Evolutionary conservation across 2,797 vertebrate genomes (phyloP).

Genomic region (Masticophis lateralis): DNA sequence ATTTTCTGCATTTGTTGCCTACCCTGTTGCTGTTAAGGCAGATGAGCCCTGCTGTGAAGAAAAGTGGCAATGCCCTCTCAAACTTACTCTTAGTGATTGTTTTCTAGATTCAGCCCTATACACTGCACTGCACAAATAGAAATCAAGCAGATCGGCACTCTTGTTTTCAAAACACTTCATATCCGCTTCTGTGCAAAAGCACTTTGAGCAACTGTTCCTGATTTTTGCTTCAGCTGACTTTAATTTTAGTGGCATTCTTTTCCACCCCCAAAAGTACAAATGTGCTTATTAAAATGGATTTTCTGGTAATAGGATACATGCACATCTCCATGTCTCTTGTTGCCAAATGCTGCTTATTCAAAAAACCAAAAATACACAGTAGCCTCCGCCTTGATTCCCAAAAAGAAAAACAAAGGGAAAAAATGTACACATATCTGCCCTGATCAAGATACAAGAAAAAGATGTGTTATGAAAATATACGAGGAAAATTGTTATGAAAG

Average conservation of each 20-base stretch:
- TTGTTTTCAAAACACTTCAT: not conserved
- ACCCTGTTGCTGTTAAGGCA: not conserved
- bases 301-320: not conserved
- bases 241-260: conserved; percentile 60
- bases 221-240: conserved; percentile 67
- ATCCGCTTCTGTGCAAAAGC: conserved; percentile 49
- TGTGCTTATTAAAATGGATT: conserved; percentile 23
- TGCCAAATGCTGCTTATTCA: not conserved
- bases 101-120: not conserved
- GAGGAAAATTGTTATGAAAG: not conserved
- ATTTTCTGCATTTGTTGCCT: not conserved
- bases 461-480: not conserved
- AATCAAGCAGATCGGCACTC: not conserved
- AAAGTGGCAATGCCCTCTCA: not conserved
- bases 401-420: not conserved
- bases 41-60: not conserved
- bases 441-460: not conserved
- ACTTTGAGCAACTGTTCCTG: conserved; percentile 64
- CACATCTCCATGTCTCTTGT: conserved; percentile 15
- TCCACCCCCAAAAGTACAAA: conserved; percentile 47
- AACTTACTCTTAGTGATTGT: not conserved
- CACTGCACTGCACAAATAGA: not conserved
- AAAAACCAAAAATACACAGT: not conserved
- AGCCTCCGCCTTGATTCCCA: not conserved
- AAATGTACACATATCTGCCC: conserved; percentile 3